These are phyloP conservation scores for Canis aureus DNA, from an alignment of 2,113 vertebrate species.

Conservation along the genomic window DNA sequence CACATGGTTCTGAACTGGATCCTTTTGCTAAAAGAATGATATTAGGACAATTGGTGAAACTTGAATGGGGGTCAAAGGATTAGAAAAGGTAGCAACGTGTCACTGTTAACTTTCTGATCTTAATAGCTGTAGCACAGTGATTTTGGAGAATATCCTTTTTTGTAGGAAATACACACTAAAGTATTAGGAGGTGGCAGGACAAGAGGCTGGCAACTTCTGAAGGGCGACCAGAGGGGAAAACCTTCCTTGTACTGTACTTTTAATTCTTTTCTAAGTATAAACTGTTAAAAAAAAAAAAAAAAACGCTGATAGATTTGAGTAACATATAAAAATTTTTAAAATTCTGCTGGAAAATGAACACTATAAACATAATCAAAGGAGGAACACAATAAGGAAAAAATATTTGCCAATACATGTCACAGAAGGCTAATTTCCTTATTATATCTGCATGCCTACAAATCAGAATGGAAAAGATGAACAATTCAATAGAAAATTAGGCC, in stretches of 20 bases:
- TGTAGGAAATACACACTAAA: constrained; percentile 31
- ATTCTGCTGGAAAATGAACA: constrained; percentile 1
- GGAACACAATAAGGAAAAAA: constrained; percentile 5
- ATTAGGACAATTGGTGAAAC: background rate
- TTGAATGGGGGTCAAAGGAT: background rate
- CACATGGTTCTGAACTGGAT: background rate
- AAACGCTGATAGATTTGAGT: background rate
- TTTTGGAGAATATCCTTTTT: background rate
- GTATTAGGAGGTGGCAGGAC: background rate
- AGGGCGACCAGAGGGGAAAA: background rate
- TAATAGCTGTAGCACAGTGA: background rate
- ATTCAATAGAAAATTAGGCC: constrained; percentile 4
- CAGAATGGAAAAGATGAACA: background rate
- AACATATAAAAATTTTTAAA: background rate
- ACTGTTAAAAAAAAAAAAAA: background rate
- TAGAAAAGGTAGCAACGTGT: background rate
- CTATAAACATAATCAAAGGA: background rate
- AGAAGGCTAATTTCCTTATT: background rate
- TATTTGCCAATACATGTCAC: background rate
- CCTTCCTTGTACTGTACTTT: background rate
- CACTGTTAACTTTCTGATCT: constrained; percentile 14
- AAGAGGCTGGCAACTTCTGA: background rate
- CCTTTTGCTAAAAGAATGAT: background rate
- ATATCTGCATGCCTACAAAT: background rate
- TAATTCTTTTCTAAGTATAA: constrained; percentile 19